phyloP scores from a whole-genome alignment of 2,797 vertebrate genomes.

The Silurus aristotelis region DNA sequence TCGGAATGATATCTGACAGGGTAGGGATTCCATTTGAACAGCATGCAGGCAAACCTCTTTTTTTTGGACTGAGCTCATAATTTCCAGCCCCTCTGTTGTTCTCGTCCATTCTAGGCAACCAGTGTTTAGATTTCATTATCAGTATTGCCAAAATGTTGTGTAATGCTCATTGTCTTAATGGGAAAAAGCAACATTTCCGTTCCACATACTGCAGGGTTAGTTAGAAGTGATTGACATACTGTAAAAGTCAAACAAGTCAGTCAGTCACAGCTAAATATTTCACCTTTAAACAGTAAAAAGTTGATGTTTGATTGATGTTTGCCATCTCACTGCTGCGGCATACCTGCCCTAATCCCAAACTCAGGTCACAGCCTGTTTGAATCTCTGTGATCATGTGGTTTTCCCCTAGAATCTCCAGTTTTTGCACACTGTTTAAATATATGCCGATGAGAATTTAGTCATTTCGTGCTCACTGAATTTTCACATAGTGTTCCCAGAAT shows the following conservation, averaged over 20 bases:
- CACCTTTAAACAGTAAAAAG: no score
- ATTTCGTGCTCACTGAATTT: constrained; percentile 24
- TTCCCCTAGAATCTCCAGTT: background rate
- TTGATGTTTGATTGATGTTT: background rate
- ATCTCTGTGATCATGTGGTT: background rate
- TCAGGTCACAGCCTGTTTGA: background rate
- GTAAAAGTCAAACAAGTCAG: background rate
- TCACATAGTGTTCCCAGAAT: background rate
- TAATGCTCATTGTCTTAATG: constrained; percentile 61
- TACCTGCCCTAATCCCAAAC: background rate
- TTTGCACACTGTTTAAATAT: background rate
- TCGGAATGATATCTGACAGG: constrained; percentile 75
- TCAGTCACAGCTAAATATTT: background rate
- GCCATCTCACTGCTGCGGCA: no score
- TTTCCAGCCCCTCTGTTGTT: constrained; percentile 51
- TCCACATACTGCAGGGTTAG: background rate
- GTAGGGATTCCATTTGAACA: constrained; percentile 71
- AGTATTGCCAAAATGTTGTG: constrained; percentile 61
- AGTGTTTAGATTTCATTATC: constrained; percentile 60
- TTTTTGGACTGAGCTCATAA: constrained; percentile 52
- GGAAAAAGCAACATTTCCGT: constrained; percentile 58
- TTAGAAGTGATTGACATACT: background rate
- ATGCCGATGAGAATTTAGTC: background rate
- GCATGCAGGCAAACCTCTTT: constrained; percentile 44
- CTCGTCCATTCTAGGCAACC: constrained; percentile 1